Base-by-base conservation (phyloP, 2,113 vertebrate species). In the Neomonachus schauinslandi region DNA sequence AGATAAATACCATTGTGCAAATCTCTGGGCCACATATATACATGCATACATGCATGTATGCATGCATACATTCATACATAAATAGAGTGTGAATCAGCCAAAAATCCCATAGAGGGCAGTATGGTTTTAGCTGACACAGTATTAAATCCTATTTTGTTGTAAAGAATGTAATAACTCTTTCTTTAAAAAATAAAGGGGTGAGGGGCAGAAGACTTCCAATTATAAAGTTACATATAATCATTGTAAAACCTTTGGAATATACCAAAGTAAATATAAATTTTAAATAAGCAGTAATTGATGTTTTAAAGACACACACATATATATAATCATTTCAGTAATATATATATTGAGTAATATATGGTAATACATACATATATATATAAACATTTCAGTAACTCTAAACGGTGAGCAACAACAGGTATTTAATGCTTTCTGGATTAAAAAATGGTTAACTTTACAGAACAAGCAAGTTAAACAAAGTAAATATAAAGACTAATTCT, bases 101-200 rank as follows among this genome's bases (percentile, higher is more conserved):
- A 89, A 89, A 74, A 87, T 97, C 95, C 97, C 53, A 98, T 83
- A 98, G 95, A 97, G 97, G 97, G 98, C 97, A 97, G 93, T 89
- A 72, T 94, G 59, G 85, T 39, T 97, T 92, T 89, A 96, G 51
- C 26, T 98, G 63, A 97, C 16, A 91, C 33, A 15, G 19, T 85
- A 80, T 63, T 71, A 92, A 85, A 74, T 79, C 1, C 4, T 61
- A 36, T 51, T 94, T 94, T 4, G 0, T 59, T 74, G 36, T 42
- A 80, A 77, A 84, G 55, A 85, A 53, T 26, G 22, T 74, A 53
- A 33, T 77, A 61, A 91, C 10, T 51, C 4, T 49, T 31, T 49
- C 80, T 92, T 36, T 77, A 92, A 82, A 69, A 53, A 82, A 83
- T 42, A 33, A 83, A 79, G 79, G 19, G 15, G 12, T 6, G 1